These are phyloP conservation scores for Hedychridium roseum DNA, from an alignment of 2,888 invertebrate genomes.

Conservation along the genomic window DNA sequence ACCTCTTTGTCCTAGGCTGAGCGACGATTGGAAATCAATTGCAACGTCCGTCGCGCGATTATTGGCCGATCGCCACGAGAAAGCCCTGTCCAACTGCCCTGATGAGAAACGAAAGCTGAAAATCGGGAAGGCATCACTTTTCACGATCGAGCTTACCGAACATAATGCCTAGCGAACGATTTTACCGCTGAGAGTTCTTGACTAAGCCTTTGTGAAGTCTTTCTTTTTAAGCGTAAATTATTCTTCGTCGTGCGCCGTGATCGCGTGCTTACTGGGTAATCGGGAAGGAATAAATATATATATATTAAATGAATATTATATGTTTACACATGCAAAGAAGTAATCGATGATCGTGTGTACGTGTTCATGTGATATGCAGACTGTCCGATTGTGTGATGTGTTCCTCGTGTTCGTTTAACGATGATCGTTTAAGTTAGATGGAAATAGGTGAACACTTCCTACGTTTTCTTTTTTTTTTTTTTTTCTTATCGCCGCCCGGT, in stretches of 20 bases:
- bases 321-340: constrained; percentile 35
- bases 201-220: constrained; percentile 51
- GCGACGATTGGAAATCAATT: too few species aligned
- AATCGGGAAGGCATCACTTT: too few species aligned
- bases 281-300: too few species aligned
- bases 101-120: too few species aligned
- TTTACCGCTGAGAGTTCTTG: constrained; percentile 59
- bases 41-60: too few species aligned
- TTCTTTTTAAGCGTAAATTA: constrained; percentile 55
- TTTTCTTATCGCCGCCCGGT: too few species aligned
- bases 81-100: too few species aligned
- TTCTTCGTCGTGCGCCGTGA: constrained; percentile 37
- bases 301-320: constrained; percentile 18
- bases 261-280: constrained; percentile 36
- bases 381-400: constrained; percentile 26
- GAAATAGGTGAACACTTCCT: too few species aligned
- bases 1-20: too few species aligned
- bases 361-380: constrained; percentile 23
- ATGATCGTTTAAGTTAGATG: constrained; percentile 18
- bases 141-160: too few species aligned
- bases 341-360: constrained; percentile 2
- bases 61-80: too few species aligned
- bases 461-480: too few species aligned
- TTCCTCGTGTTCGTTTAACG: constrained; percentile 24
- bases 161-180: constrained; percentile 56